Conservation (phyloP, 2,113 vertebrate species). For the Elephantulus edwardii region DNA sequence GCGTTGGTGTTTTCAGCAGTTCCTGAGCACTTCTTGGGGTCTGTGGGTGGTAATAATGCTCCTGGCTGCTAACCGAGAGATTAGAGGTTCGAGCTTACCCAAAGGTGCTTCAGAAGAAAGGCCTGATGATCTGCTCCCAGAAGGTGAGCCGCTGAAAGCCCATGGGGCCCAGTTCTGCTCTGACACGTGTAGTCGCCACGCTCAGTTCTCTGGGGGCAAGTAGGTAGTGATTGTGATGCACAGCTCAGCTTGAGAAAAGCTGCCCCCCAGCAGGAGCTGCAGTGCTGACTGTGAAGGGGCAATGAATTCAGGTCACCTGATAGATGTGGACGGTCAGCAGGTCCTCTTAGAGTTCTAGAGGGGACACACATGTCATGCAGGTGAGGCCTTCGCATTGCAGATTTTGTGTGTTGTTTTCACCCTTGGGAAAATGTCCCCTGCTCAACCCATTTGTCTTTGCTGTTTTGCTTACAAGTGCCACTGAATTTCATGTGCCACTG, state of each 20-base stretch:
- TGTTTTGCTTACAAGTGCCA: no score
- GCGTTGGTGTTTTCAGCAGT: rapidly evolving
- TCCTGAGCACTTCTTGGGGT: neutral
- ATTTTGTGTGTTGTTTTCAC: neutral
- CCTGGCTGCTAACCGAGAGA: neutral
- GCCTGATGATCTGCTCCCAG: neutral
- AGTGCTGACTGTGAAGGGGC: rapidly evolving
- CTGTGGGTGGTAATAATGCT: neutral
- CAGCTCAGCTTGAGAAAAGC: neutral
- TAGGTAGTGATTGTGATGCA: neutral
- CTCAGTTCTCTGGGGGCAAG: neutral
- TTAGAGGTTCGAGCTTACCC: neutral
- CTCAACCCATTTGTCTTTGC: no score
- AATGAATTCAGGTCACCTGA: rapidly evolving
- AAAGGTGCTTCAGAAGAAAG: neutral
- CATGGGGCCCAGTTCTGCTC: neutral
- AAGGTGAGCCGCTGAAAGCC: neutral
- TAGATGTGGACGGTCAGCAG: rapidly evolving
- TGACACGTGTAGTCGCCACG: neutral
- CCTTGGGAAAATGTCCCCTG: neutral
- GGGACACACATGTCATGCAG: neutral
- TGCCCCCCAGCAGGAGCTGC: neutral
- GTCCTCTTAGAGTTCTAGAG: neutral
- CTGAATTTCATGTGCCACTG: neutral
- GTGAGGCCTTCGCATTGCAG: rapidly evolving